Base-by-base conservation (phyloP, 1,140 invertebrate genomes). In the Telenomus remus region DNA sequence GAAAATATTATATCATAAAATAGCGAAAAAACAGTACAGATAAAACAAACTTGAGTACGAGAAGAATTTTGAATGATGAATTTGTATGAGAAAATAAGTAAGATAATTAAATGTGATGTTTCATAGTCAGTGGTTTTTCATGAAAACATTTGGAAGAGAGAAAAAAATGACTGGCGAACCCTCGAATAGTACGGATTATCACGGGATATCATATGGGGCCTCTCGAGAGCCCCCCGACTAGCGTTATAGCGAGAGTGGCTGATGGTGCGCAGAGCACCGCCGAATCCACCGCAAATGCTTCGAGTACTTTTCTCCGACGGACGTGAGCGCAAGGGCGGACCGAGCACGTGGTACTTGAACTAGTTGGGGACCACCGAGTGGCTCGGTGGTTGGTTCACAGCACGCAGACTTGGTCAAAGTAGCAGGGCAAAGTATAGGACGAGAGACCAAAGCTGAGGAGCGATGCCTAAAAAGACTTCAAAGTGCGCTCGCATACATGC, bases 241-340 rank as follows among this genome's bases (percentile, higher is more conserved):
- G 64, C 64, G 44, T 68, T 53, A 43, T 44, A 9, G 5, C 76
- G 83, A 82, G 84, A 85, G 81, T 82, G 76, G 82, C 79, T 85
- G 79, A 80, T 78, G 56, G 82, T 78, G 73, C 51, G 60, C 54
- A 39, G 76, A 85, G 83, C 76, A 84, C 84, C 84, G 79, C 84
- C 82, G 85, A 85, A 86, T 85, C 85, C 84, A 85, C 84, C 85
- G 83, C 84, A 85, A 87, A 87, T 84, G 81, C 85, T 82, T 85
- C 81, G 81, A 86, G 84, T 85, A 85, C 84, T 84, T 70, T 61
- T 80, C 81, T 84, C 70, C 81, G 81, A 83, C 79, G 85, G 81
- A 86, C 85, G 84, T 86, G 84, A 86, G 85, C 83, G 84, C 80
- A 85, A 85, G 85, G 84, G 84, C 81, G 84, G 82, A 86, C 79